Evolutionary conservation across 64 coral and sea anemone species (phyloP).

Genomic region (Pocillopora damicornis): DNA sequence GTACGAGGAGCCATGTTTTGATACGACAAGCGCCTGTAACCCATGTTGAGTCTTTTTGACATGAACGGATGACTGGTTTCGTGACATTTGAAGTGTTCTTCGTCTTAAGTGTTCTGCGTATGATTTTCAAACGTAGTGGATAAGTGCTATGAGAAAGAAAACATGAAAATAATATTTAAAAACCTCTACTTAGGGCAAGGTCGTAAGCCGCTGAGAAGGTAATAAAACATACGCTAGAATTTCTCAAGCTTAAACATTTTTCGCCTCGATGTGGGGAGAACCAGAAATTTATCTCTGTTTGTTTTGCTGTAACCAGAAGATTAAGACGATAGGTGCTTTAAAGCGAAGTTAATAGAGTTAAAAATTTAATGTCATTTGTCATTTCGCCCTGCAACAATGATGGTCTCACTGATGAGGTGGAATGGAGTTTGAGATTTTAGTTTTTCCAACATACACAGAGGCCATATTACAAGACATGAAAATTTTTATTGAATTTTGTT

Average conservation of each 20-base stretch:
- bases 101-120: background rate
- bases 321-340: background rate
- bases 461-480: no score
- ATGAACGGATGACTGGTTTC: background rate
- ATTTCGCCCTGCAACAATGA: background rate
- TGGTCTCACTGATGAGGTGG: background rate
- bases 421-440: background rate
- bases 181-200: background rate
- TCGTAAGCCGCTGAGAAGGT: background rate
- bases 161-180: background rate
- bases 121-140: background rate
- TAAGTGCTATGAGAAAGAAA: background rate
- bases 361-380: background rate
- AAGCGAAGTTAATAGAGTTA: background rate
- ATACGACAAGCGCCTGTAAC: background rate
- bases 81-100: background rate
- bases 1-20: background rate
- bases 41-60: background rate
- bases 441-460: background rate
- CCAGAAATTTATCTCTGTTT: background rate
- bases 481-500: no score
- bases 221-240: background rate
- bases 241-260: background rate
- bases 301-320: background rate
- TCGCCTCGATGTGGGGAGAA: background rate